These are phyloP conservation scores for Kryptolebias marmoratus DNA, from an alignment of 2,113 vertebrate species.

Conservation along the genomic window DNA sequence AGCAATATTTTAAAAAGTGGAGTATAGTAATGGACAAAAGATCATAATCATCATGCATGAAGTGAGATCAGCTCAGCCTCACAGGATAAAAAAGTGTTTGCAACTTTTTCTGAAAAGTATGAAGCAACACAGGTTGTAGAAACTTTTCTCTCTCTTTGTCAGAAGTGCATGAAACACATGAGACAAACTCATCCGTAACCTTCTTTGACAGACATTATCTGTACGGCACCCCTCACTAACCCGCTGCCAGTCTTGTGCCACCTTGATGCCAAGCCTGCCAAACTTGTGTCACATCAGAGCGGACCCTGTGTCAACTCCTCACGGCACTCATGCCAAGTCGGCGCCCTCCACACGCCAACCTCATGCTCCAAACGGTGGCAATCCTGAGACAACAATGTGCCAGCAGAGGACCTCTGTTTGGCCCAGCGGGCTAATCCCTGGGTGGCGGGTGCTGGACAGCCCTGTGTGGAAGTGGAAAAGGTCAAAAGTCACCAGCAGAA, in stretches of 20 bases:
- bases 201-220: constrained; percentile 50
- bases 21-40: too few relatives aligned
- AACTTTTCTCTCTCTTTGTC: neutral
- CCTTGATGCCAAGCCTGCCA: constrained; percentile 73
- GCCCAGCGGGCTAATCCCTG: constrained; percentile 40
- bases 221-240: constrained; percentile 59
- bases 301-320: constrained; percentile 68
- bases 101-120: neutral
- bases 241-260: constrained; percentile 68
- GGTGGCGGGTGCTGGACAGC: constrained; percentile 6
- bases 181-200: constrained; percentile 24
- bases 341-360: constrained; percentile 71
- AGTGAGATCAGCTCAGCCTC: too few relatives aligned
- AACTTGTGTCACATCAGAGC: constrained; percentile 73
- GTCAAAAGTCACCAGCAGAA: constrained; percentile 61
- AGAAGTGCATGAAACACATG: neutral
- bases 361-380: constrained; percentile 67
- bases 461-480: constrained; percentile 55
- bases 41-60: too few relatives aligned
- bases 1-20: too few relatives aligned
- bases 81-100: too few relatives aligned
- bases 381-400: constrained; percentile 64
- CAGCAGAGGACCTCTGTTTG: constrained; percentile 55
- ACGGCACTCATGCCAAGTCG: constrained; percentile 67
- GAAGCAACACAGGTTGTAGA: neutral